Base-by-base conservation (phyloP, 2,113 vertebrate genomes). In the Notiomystis cincta region DNA sequence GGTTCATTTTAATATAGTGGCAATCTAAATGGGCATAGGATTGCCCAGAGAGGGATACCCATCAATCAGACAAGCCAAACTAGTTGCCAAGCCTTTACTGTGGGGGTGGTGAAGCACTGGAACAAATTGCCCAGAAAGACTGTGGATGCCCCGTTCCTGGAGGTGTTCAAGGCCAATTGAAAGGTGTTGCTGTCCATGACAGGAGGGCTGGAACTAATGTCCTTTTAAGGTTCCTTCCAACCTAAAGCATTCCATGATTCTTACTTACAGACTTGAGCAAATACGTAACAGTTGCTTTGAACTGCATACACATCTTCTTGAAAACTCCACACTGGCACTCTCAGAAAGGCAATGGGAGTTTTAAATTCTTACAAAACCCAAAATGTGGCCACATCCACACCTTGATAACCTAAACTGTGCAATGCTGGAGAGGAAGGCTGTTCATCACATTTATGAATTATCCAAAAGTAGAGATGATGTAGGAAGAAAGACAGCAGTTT, bases 361-460 rank as follows among this genome's bases (percentile, higher is more conserved):
- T 82, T 65, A 56, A 38, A 53, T 40, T 53, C 31, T 0, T 9
- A n/a, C 45, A 73, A 72, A 92, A 35, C 18, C 21, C 42, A 6
- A 42, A 82, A n/a, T 1, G 7, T 19, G 50, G 48, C 13, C 45
- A 11, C 22, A 44, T 44, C 13, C 42, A 64, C 40, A 40, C 38
- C 40, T 4, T 37, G 38, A 7, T 15, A 71, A 58, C 12, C 37
- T 10, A 72, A 77, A 69, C 20, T 0, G 0, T 4, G 9, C 54
- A 37, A 31, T 25, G 42, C 1, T 24, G 47, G 22, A 86, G 40
- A 69, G 17, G 13, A 62, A 90, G 27, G 24, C 37, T 73, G 54
- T 22, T 77, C 27, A 67, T 48, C 54, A 13, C 19, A 23, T 47
- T 69, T 76, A 62, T 6, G 1, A 31, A 31, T 40, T 40, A 25